Evolutionary conservation across 2,113 vertebrate species (phyloP), one percentile per base, ranked within the genome.

Genomic region (Nesogale talazaci): DNA sequence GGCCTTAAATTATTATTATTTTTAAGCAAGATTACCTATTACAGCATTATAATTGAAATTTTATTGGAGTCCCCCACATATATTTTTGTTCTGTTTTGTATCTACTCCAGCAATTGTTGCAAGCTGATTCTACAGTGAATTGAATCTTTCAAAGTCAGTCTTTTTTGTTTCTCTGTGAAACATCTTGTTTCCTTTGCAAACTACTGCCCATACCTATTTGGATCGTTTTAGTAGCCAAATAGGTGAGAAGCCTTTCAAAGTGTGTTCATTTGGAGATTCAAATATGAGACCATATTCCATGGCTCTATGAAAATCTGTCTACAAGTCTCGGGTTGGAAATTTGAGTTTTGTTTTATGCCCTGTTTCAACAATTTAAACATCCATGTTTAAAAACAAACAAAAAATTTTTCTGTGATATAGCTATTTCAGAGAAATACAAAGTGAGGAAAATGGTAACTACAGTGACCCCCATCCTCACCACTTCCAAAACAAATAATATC

Each of bases 11-110:
- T 86, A 4, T 29, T 7, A 52, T 52, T 57, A 65, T 85, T 95
- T 93, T 96, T 15, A 36, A 88, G 93, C 95, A 80, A 38, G 89
- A 94, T 96, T 88, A 91, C 93, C 94, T 97, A 97, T 95, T 96
- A 95, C 63, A 90, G 86, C 1, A 94, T 79, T 95, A 96, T 97
- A 97, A 97, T 97, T 96, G 96, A 95, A 94, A 92, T 94, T 95
- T 97, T 96, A 97, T 94, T 3, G 0, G 84, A 77, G 93, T 77
- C 93, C 93, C 94, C 79, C 89, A 77, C 69, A 82, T 96, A 89
- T 87, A 96, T 97, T 97, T 97, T 97, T 89, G 93, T 95, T 91
- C 8, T 80, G 93, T 96, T 96, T 97, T 96, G 94, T 81, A 95
- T 84, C 78, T 78, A 91, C 93, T 91, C 5, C 0, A 90, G 96